Percentiles rank a stretch among this genome's conserved stretches.
Conservation (phyloP, 2,797 vertebrate species). For the Myripristis jacobus region DNA sequence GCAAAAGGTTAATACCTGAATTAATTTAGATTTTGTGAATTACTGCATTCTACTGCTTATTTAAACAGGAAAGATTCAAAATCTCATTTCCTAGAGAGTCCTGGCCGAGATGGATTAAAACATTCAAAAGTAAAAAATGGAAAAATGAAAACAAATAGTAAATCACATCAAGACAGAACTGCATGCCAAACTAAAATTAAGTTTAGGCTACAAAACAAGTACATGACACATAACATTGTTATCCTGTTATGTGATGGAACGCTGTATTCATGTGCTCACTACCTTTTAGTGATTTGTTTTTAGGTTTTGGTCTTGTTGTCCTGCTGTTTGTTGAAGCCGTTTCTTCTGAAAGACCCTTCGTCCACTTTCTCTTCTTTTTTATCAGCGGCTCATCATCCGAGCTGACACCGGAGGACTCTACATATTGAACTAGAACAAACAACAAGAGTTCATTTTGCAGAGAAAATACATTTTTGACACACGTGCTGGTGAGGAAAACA, state of each 20-base stretch:
- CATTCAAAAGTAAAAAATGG: no score
- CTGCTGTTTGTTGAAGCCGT: conserved; percentile 19
- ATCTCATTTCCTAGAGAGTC: no score
- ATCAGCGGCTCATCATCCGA: conserved; percentile 61
- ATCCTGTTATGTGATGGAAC: not conserved
- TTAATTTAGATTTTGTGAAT: not conserved
- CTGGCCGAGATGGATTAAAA: no score
- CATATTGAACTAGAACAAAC: conserved; percentile 56
- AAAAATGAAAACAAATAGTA: no score
- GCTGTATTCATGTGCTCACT: not conserved
- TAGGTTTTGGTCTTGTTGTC: conserved; percentile 14
- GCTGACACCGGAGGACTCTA: conserved; percentile 58
- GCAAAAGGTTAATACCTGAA: not conserved
- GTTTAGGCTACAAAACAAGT: no score
- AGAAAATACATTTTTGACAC: not conserved
- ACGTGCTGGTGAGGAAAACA: rapidly evolving
- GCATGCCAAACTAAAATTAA: no score
- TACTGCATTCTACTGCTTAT: no score
- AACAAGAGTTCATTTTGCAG: not conserved
- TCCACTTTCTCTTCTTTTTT: conserved; percentile 20
- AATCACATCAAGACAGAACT: no score
- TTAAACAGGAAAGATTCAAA: no score
- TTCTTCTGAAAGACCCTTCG: conserved; percentile 21
- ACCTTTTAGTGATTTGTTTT: conserved; percentile 31
- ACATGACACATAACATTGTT: no score